Evolutionary conservation across 2,113 vertebrate genomes (phyloP), one percentile per base, ranked within the genome.

Genomic region (Rhizomys pruinosus): DNA sequence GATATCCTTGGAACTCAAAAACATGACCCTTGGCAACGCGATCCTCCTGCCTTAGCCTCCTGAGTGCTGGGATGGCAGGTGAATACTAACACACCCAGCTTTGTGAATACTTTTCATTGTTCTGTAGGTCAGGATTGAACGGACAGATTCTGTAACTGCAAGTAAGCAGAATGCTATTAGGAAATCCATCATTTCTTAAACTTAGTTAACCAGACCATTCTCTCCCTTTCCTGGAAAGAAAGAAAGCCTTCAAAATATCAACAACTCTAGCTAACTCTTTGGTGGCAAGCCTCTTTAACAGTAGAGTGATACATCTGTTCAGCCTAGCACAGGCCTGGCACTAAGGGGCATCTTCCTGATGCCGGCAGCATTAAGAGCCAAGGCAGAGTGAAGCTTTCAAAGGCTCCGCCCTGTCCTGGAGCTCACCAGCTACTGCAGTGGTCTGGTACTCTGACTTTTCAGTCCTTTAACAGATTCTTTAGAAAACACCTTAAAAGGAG

Each of bases 351-450:
- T 66, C 6, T 12, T 2, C 4, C 20, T 25, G 5, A 3, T 1
- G 7, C 23, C 68, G 39, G n/a, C 17, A 10, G 5, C 57, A 32
- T 32, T 39, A 64, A 7, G 4, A 6, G 20, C 20, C 5, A 11
- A 8, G 64, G 39, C 34, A 3, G 59, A 63, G 1, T 25, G 55
- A 15, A 39, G 39, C 19, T 55, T 25, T 57, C 12, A 23, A 55
- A 1, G 0, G 1, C 10, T 20, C 23, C 23, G 42, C 9, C 11
- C 3, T 16, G 1, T 8, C 23, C 74, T 64, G 0, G 0, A 2
- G 27, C 0, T 82, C 47, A 20, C 37, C 29, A 39, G 29, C 13
- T 47, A 20, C 25, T 3, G 2, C 2, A 0, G 8, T 3, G 68
- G n/a, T 15, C 27, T 20, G 47, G 3, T 29, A 27, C 20, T 37